These are phyloP conservation scores for Hypselothyrea guttata DNA, from an alignment of 2,888 invertebrate genomes.

Conservation along the genomic window DNA sequence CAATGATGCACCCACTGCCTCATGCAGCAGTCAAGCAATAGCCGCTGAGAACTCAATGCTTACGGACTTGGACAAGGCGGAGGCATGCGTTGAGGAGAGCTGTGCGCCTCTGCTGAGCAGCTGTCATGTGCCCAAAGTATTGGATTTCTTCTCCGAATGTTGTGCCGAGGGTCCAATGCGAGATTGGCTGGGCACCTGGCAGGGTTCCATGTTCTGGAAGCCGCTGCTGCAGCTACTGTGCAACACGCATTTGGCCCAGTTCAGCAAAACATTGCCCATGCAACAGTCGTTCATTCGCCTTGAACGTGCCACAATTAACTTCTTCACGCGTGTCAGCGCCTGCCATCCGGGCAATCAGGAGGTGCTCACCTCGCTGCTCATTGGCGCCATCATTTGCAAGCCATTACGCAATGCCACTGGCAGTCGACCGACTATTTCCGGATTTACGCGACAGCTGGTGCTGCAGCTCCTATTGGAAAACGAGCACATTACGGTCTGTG, in stretches of 20 bases:
- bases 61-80: slow-evolving; percentile 62
- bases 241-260: slow-evolving; percentile 83
- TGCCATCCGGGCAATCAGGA: slow-evolving; percentile 93
- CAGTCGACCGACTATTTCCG: slow-evolving; percentile 85
- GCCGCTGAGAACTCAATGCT: slow-evolving; percentile 44
- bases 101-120: slow-evolving; percentile 83
- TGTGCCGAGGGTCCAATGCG: slow-evolving; percentile 91
- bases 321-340: slow-evolving; percentile 91
- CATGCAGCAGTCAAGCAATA: slow-evolving; percentile 33
- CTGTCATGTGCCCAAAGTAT: slow-evolving; percentile 86
- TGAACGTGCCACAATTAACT: slow-evolving; percentile 90
- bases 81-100: slow-evolving; percentile 30
- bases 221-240: slow-evolving; percentile 90
- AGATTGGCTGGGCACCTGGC: slow-evolving; percentile 92
- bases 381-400: slow-evolving; percentile 76
- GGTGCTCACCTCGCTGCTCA: slow-evolving; percentile 89
- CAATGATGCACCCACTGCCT: slow-evolving; percentile 37
- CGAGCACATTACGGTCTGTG: slow-evolving; percentile 90
- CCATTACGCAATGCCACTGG: slow-evolving; percentile 46
- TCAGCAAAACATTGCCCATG: slow-evolving; percentile 76
- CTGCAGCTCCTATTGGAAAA: slow-evolving; percentile 93
- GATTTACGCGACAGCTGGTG: slow-evolving; percentile 93
- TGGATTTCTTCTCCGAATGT: slow-evolving; percentile 91
- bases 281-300: slow-evolving; percentile 84
- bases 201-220: slow-evolving; percentile 93